A percentile compares a stretch with the other conserved stretches of the same genome.
Evolutionary conservation across 2,113 vertebrate species (phyloP).

Genomic region (Emydocephalus ijimae): DNA sequence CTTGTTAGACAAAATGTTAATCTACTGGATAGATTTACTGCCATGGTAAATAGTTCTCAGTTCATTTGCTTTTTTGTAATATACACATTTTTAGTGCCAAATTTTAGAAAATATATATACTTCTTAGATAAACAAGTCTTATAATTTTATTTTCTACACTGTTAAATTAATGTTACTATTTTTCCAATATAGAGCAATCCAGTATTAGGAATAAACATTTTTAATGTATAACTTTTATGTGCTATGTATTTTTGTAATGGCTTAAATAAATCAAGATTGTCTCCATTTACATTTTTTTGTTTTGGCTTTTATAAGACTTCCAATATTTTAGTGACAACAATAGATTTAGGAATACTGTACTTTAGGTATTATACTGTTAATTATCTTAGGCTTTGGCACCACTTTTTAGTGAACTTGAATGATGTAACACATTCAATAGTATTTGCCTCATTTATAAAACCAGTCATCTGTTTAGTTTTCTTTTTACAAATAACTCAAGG

Average conservation of each 20-base stretch:
- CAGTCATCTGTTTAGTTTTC: not conserved
- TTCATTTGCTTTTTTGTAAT: constrained; percentile 53
- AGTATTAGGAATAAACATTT: constrained; percentile 41
- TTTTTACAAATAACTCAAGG: not conserved
- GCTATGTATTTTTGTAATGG: constrained; percentile 74
- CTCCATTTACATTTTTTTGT: not conserved
- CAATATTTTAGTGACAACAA: not conserved
- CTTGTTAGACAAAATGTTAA: not conserved
- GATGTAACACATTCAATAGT: not conserved
- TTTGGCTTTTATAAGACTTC: not conserved
- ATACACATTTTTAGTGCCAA: constrained; percentile 10
- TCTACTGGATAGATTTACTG: constrained; percentile 70
- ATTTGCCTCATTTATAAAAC: not conserved
- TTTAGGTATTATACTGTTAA: not conserved
- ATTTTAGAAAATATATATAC: constrained; percentile 29
- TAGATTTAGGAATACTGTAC: not conserved
- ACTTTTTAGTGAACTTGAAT: not conserved
- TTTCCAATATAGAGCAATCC: constrained; percentile 62
- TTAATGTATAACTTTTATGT: constrained; percentile 56
- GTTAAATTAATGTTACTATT: constrained; percentile 44
- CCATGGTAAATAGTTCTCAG: constrained; percentile 52
- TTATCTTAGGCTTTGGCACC: not conserved
- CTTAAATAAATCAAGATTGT: constrained; percentile 68
- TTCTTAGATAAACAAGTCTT: constrained; percentile 22
- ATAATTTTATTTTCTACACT: constrained; percentile 54